Percentiles rank a stretch among this genome's conserved stretches.
These are phyloP conservation scores for Delichon dasypus DNA, from an alignment of 2,797 vertebrate species.

Conservation along the genomic window DNA sequence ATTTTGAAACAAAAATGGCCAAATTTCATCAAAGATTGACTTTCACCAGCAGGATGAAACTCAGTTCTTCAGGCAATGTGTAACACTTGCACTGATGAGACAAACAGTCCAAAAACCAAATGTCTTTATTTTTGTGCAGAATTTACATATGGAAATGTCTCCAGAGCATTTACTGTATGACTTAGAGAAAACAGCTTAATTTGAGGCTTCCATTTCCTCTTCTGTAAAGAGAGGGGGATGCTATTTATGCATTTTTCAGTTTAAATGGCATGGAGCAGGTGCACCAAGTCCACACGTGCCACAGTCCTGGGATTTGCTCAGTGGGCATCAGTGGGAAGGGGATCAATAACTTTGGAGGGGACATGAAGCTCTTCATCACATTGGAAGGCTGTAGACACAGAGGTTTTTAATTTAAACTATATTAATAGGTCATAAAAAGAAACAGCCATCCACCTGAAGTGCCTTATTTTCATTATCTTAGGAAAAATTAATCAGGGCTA, in stretches of 20 bases:
- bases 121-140: background rate
- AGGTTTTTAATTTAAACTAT: background rate
- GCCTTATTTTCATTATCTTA: background rate
- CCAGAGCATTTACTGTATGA: background rate
- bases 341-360: background rate
- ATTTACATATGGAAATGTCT: slow-evolving; percentile 29
- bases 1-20: background rate
- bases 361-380: background rate
- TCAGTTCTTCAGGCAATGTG: background rate
- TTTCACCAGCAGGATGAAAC: background rate
- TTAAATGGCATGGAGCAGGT: slow-evolving; percentile 10
- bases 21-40: background rate
- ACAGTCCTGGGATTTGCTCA: background rate
- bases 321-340: background rate
- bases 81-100: background rate
- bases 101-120: background rate
- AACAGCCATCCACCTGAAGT: background rate
- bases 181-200: background rate
- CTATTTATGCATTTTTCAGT: slow-evolving; percentile 46
- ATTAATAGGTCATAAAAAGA: background rate
- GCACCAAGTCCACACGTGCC: background rate
- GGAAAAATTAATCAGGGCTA: background rate
- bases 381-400: background rate
- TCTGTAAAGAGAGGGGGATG: background rate
- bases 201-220: slow-evolving; percentile 45